These are phyloP conservation scores for Hirtodrosophila alboralis DNA, from an alignment of 2,888 invertebrate genomes.

Conservation along the genomic window DNA sequence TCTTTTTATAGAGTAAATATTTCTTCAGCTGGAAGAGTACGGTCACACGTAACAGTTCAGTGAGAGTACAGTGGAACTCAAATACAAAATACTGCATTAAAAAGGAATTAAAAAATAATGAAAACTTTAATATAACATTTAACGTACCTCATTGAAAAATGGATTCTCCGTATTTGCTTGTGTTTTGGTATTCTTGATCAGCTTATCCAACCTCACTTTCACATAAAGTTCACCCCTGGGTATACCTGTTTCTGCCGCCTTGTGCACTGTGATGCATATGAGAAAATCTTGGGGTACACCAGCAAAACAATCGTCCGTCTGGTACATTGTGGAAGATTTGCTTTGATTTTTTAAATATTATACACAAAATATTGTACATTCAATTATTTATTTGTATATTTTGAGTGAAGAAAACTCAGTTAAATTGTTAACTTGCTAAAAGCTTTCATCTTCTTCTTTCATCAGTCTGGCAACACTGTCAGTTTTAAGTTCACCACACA, in stretches of 20 bases:
- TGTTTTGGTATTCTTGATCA: constrained; percentile 86
- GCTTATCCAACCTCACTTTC: constrained; percentile 87
- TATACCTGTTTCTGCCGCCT: constrained; percentile 86
- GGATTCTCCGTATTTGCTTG: constrained; percentile 87
- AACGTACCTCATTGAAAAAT: constrained; percentile 88
- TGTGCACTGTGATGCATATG: constrained; percentile 88
- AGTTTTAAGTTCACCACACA: constrained; percentile 13
- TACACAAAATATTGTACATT: not conserved
- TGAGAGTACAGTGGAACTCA: constrained; percentile 86
- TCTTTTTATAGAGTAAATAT: constrained; percentile 84
- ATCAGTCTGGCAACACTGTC: constrained; percentile 37
- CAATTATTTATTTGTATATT: not conserved
- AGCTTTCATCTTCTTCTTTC: constrained; percentile 3
- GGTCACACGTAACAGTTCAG: constrained; percentile 86
- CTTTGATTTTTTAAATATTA: not conserved
- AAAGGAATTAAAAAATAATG: not conserved
- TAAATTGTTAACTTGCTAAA: constrained; percentile 6
- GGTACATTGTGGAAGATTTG: constrained; percentile 57
- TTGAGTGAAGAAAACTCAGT: constrained; percentile 20
- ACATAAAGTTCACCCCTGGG: constrained; percentile 87
- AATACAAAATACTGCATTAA: constrained; percentile 88
- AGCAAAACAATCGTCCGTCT: constrained; percentile 79
- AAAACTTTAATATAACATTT: rapidly evolving
- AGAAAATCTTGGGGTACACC: constrained; percentile 85
- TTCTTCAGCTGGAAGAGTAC: constrained; percentile 87